These are phyloP conservation scores for Hydrozoanthus tunicans DNA, from an alignment of 64 coral and sea anemone species.

Conservation along the genomic window DNA sequence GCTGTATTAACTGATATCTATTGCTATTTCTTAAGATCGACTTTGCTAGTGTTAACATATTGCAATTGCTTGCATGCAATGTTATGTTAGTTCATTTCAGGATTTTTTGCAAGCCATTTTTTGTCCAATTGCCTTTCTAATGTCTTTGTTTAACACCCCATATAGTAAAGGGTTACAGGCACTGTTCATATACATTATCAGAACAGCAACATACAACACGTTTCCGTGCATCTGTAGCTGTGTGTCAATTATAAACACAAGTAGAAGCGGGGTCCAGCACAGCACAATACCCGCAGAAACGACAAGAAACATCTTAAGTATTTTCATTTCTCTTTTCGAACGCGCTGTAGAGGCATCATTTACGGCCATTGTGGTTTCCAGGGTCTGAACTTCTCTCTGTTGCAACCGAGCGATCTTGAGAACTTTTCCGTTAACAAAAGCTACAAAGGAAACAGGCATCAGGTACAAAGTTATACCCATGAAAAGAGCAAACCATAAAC, in stretches of 20 bases:
- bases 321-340: conserved; percentile 59
- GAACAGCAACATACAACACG: conserved; percentile 47
- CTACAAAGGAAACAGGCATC: background rate
- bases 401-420: conserved; percentile 31
- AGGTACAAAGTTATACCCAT: background rate
- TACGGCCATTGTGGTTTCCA: background rate
- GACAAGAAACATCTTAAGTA: conserved; percentile 73
- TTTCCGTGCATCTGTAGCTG: background rate
- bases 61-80: too few species aligned
- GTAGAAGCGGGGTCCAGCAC: conserved; percentile 67
- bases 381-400: background rate
- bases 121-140: conserved; percentile 36
- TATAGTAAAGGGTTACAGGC: conserved; percentile 75
- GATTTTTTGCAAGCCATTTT: background rate
- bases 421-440: conserved; percentile 37
- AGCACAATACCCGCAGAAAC: conserved; percentile 55
- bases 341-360: background rate
- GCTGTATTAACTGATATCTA: too few species aligned
- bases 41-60: too few species aligned
- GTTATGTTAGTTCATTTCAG: too few species aligned
- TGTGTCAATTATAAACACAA: conserved; percentile 31
- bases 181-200: conserved; percentile 75
- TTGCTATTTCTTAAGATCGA: too few species aligned
- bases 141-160: conserved; percentile 56
- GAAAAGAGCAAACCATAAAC: background rate